These are phyloP conservation scores for Sericinus montela DNA, from an alignment of 2,888 invertebrate species.

Conservation along the genomic window DNA sequence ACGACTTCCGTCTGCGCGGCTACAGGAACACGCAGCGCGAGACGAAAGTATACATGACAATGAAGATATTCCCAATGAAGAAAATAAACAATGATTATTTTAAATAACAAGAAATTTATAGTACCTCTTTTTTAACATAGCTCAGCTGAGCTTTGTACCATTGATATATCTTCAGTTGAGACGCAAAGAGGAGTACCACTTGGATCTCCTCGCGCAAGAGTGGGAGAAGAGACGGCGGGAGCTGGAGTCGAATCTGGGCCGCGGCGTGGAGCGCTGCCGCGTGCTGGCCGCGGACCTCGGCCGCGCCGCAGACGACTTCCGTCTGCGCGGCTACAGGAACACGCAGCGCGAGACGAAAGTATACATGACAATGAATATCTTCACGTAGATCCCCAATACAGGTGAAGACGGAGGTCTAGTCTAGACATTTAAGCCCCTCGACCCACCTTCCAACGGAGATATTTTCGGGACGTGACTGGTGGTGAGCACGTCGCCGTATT, in stretches of 20 bases:
- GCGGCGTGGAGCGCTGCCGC: constrained; percentile 81
- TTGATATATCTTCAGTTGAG: constrained; percentile 57
- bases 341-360: constrained; percentile 76
- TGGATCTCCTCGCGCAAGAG: constrained; percentile 73
- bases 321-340: constrained; percentile 67
- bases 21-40: constrained; percentile 75
- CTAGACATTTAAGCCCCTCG: too few species aligned
- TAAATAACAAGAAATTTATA: too few species aligned
- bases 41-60: constrained; percentile 70
- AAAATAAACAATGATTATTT: too few species aligned
- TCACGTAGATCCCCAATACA: too few species aligned
- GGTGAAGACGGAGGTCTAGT: too few species aligned
- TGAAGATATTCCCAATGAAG: too few species aligned
- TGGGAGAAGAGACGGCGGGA: constrained; percentile 77
- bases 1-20: constrained; percentile 73
- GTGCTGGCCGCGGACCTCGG: constrained; percentile 79
- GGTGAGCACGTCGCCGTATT: too few species aligned
- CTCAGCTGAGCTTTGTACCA: too few species aligned
- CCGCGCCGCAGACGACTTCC: constrained; percentile 79
- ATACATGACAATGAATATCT: too few species aligned
- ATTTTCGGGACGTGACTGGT: too few species aligned
- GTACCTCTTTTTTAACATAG: too few species aligned
- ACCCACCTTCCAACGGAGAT: too few species aligned
- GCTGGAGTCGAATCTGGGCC: constrained; percentile 77
- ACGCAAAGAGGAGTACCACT: constrained; percentile 78